A percentile compares a stretch with the other conserved stretches of the same genome.
These are phyloP conservation scores for Hipposideros armiger DNA, from an alignment of 2,113 vertebrate genomes.

Conservation along the genomic window DNA sequence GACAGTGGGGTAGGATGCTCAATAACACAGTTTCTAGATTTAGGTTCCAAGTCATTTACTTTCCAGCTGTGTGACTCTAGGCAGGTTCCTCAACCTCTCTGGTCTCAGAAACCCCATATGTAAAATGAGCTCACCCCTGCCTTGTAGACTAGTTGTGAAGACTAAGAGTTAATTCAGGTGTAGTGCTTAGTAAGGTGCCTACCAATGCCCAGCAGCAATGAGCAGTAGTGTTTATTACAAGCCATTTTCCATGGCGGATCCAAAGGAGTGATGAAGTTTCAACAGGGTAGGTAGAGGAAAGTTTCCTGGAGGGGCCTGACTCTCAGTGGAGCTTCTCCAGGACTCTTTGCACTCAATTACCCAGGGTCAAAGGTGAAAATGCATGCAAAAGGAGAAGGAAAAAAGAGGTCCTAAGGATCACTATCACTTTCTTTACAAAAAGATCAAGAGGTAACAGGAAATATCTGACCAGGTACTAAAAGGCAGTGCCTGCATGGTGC, in stretches of 20 bases:
- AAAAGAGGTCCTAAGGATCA: fast-evolving
- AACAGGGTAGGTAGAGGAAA: neutral
- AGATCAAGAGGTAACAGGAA: neutral
- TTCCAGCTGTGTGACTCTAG: neutral
- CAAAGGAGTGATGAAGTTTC: neutral
- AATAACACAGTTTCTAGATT: neutral
- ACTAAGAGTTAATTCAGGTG: neutral
- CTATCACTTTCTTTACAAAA: fast-evolving
- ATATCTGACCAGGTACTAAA: neutral
- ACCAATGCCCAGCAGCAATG: neutral
- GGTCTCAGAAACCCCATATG: neutral
- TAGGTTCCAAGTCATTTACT: neutral
- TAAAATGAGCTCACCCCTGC: neutral
- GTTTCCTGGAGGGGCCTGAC: too few species aligned
- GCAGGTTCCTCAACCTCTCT: slow-evolving; percentile 8
- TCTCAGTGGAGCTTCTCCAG: neutral
- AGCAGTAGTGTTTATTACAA: fast-evolving
- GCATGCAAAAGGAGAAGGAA: neutral
- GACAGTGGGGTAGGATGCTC: neutral
- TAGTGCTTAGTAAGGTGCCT: neutral
- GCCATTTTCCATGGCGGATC: fast-evolving
- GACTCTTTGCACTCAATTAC: neutral
- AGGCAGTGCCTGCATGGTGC: fast-evolving
- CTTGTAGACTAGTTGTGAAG: neutral
- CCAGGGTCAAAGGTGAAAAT: neutral